Conservation (phyloP, 2,888 invertebrate species). For the Branchinecta sandiegonensis region DNA sequence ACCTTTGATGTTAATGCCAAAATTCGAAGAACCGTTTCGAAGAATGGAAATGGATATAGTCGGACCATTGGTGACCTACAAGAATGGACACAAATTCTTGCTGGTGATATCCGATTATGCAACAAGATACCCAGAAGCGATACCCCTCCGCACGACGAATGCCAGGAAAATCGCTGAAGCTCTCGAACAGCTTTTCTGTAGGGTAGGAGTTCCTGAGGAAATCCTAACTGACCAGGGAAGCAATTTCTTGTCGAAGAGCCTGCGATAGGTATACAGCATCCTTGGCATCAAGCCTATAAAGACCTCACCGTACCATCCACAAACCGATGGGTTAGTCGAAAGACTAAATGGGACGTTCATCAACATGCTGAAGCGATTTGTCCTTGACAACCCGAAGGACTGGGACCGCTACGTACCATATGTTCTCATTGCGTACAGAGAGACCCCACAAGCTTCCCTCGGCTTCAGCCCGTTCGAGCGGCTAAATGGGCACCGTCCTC, state of each 20-base stretch:
- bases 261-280: conserved; percentile 5
- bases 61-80: conserved; percentile 14
- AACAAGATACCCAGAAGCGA: conserved; percentile 16
- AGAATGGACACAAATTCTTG: conserved; percentile 18
- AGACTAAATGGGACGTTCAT: too few species aligned
- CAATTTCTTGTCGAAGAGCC: conserved; percentile 1
- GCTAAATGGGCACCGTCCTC: too few species aligned
- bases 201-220: conserved; percentile 14
- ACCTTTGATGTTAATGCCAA: neutral
- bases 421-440: too few species aligned
- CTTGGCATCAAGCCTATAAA: conserved; percentile 13
- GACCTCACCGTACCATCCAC: too few species aligned
- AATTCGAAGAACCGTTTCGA: neutral
- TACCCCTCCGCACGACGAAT: neutral
- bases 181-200: neutral
- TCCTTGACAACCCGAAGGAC: too few species aligned
- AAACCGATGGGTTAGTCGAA: too few species aligned
- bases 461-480: too few species aligned
- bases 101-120: conserved; percentile 19
- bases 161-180: conserved; percentile 15
- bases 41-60: conserved; percentile 20
- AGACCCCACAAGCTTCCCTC: too few species aligned
- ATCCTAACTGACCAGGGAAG: conserved; percentile 19
- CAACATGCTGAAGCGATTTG: too few species aligned
- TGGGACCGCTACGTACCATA: too few species aligned